Base-by-base conservation (phyloP, 2,888 invertebrate species). In the Rhogogaster chlorosoma region DNA sequence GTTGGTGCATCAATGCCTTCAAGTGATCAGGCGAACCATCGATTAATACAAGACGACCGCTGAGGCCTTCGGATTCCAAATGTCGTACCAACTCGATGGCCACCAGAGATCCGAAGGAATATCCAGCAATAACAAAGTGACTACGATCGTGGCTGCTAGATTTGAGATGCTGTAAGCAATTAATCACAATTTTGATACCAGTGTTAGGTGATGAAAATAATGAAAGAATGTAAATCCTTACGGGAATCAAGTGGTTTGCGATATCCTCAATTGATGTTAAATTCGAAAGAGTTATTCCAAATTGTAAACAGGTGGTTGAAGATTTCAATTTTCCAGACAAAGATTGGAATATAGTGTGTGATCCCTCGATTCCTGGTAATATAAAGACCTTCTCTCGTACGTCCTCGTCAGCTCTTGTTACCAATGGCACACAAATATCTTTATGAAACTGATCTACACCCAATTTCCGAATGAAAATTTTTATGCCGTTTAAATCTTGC, bases 401-500 rank as follows among this genome's bases (percentile, higher is more conserved):
- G n/a, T n/a, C 67, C n/a, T 38, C 29, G 18, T 67, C 26, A 4
- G 29, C 7, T 29, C 22, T 18, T 32, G 45, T 49, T 18, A 3
- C 15, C 67, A 83, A 45, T 3, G 82, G 26, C 2, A 83, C 18
- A 18, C 82, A 67, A 49, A 29, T 9, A 15, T 83, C 26, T 29
- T 15, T 29, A 89, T 5, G 0, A 5, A 36, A 10, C 22, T 7
- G 6, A 61, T n/a, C 9, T 1, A 36, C 26, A 22, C 38, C 78
- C 36, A 80, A 10, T 0, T 36, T 22, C 10, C 78, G 15, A 4
- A 77, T 29, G 9, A 77, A 18, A 32, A 77, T 26, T 77, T 9
- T 80, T 0, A 80, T 0, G 4, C 38, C 36, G 1, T 98, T 96
- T 77, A 99, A 94, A 99, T 94, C 0, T 98, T 80, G 0, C 6